Evolutionary conservation across 2,797 vertebrate genomes (phyloP), one percentile per base, ranked within the genome.

Genomic region (Anguilla obscura): DNA sequence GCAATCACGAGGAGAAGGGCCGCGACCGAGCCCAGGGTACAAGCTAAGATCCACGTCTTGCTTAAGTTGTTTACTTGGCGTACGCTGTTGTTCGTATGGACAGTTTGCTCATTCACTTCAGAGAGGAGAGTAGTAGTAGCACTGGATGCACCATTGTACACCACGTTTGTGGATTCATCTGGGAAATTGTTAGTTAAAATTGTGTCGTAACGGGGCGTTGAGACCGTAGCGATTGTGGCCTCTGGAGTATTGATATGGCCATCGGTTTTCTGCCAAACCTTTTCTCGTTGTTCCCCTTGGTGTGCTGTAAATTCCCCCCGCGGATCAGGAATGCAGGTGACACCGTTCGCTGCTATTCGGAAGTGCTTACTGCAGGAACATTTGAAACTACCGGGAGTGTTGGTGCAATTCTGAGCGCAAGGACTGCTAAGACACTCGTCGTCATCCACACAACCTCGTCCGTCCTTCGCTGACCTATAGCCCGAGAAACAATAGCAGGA

Each of bases 401-500:
- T 96, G 2, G 86, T 52, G 85, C 96, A 96, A 2, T n/a, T 27
- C 1, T 92, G 88, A 50, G 90, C 90, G 87, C 96, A 96, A 3
- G 10, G 90, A 16, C 45, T 24, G 54, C 0, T 63, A 21, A 85
- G 1, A 45, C 96, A 96, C 88, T 96, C 94, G 0, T 96, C n/a
- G 0, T 94, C 52, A 84, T 96, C 95, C 0, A 71, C 60, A 63
- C 96, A 96, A 0, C 88, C 91, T 6, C n/a, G 80, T 0, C 91
- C 91, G 0, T 94, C 84, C 10, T 87, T 63, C 0, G 91, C 91
- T 18, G 91, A 24, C 76, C 18, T 3, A 80, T 93, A 96, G 21
- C 96, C 96, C 0, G 88, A 8, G 0, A 88, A 18, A 82, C 96
- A 96, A 86, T 86, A 54, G 87, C 96, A 96, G 33, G 91, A 93